phyloP scores from a whole-genome alignment of 1,140 invertebrate species.

The Teleogryllus occipitalis region DNA sequence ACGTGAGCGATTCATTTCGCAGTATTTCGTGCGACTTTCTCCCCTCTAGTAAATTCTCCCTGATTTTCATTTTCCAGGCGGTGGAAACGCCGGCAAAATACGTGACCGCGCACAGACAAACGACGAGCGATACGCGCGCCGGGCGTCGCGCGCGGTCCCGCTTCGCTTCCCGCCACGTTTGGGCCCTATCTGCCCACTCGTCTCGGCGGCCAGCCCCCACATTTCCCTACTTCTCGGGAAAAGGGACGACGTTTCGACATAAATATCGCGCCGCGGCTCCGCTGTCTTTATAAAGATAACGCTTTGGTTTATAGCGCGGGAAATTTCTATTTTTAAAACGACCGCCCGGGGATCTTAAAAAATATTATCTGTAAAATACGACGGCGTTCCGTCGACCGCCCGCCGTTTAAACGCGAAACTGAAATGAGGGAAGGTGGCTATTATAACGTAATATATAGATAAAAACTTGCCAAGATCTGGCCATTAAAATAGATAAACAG shows the following conservation, averaged over 20 bases:
- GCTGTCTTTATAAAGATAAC: constrained; percentile 1
- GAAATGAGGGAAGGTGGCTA: not conserved
- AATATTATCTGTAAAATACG: not conserved
- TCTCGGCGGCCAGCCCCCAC: too few relatives aligned
- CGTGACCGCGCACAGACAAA: too few relatives aligned
- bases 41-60: too few relatives aligned
- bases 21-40: too few relatives aligned
- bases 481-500: not conserved
- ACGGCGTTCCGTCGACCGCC: not conserved
- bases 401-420: not conserved
- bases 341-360: not conserved
- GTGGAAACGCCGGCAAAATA: too few relatives aligned
- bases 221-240: not conserved
- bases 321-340: constrained; percentile 6
- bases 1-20: too few relatives aligned
- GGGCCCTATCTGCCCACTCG: too few relatives aligned
- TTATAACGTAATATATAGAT: constrained; percentile 1
- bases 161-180: too few relatives aligned
- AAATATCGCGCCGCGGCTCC: not conserved
- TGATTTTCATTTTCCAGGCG: too few relatives aligned
- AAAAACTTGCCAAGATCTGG: not conserved
- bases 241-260: not conserved
- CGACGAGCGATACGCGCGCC: too few relatives aligned
- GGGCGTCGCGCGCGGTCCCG: too few relatives aligned
- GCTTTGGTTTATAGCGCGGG: not conserved